These are phyloP conservation scores for Adelges cooleyi DNA, from an alignment of 1,140 invertebrate genomes.

Conservation along the genomic window DNA sequence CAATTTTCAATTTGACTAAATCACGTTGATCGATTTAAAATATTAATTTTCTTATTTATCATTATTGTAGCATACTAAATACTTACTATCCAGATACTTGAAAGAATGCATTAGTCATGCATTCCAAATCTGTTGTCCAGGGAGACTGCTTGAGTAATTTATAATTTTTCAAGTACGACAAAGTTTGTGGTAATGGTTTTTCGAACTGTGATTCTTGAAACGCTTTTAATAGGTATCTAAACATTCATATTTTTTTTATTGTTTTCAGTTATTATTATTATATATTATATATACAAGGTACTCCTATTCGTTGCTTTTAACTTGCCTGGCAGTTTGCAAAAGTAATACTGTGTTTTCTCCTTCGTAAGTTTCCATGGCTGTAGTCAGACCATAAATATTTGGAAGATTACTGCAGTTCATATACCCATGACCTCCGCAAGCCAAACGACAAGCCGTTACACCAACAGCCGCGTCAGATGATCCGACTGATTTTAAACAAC, in stretches of 20 bases:
- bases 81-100: slow-evolving; percentile 60
- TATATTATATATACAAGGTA: slow-evolving; percentile 35
- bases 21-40: not conserved
- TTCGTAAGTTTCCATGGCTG: slow-evolving; percentile 84
- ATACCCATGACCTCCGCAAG: slow-evolving; percentile 91
- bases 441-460: slow-evolving; percentile 66
- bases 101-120: slow-evolving; percentile 53
- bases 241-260: no score
- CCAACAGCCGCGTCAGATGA: slow-evolving; percentile 57
- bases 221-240: slow-evolving; percentile 56
- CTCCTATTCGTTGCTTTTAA: no score
- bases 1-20: slow-evolving; percentile 55
- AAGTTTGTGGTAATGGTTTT: slow-evolving; percentile 53
- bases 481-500: slow-evolving; percentile 79
- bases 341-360: slow-evolving; percentile 88
- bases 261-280: not conserved
- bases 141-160: slow-evolving; percentile 30
- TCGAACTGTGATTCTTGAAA: slow-evolving; percentile 51
- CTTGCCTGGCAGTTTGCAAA: slow-evolving; percentile 77
- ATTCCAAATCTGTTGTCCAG: slow-evolving; percentile 51
- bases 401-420: slow-evolving; percentile 76
- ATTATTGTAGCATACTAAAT: not conserved
- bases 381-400: slow-evolving; percentile 62
- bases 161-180: slow-evolving; percentile 46
- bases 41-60: no score